Evolutionary conservation across 35 echinoderm and acorn worm genomes (phyloP).

Genomic region (Amphiura filiformis): DNA sequence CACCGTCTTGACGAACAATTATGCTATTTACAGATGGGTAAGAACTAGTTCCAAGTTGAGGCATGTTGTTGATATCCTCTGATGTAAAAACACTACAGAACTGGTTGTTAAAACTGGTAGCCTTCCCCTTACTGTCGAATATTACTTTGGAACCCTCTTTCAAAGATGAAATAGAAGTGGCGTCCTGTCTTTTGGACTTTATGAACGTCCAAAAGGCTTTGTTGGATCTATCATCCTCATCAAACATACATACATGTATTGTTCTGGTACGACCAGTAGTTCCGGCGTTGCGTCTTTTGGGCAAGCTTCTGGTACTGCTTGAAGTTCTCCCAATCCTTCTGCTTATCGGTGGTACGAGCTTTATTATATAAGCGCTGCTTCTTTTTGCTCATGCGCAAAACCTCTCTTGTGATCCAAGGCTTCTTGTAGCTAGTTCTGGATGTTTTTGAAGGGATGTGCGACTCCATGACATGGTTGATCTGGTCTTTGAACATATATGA

Average conservation of each 20-base stretch:
- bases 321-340: slow-evolving; percentile 20
- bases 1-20: not conserved
- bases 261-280: not conserved
- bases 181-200: slow-evolving; percentile 49
- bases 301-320: not conserved
- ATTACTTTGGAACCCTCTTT: not conserved
- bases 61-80: not conserved
- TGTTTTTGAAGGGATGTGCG: slow-evolving; percentile 45
- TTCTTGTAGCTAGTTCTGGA: slow-evolving; percentile 2
- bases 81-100: not conserved
- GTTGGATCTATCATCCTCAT: not conserved
- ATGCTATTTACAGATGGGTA: not conserved
- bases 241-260: not conserved
- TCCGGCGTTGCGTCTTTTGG: not conserved
- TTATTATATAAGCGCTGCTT: not conserved
- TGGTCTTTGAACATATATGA: slow-evolving; percentile 27
- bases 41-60: not conserved
- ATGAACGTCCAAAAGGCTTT: slow-evolving; percentile 42
- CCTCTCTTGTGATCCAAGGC: slow-evolving; percentile 42
- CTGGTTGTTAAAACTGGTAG: not conserved
- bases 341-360: not conserved
- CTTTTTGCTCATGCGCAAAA: not conserved
- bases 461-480: slow-evolving; percentile 34
- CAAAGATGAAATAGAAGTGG: slow-evolving; percentile 1
- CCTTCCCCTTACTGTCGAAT: not conserved